Conservation (phyloP, 2,888 invertebrate genomes). For the Phyto melanocephala region DNA sequence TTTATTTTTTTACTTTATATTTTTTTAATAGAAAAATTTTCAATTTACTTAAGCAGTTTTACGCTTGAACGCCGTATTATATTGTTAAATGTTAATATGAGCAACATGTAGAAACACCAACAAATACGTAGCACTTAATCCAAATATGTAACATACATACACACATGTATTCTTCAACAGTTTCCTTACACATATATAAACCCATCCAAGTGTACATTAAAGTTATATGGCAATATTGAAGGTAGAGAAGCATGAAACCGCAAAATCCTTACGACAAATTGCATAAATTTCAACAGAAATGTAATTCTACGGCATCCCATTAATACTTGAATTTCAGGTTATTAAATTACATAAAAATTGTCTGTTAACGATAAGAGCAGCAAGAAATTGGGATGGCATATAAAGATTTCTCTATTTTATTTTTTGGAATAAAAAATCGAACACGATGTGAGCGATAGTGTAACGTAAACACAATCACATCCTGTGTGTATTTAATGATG, state of each 20-base stretch:
- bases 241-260: constrained; percentile 28
- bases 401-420: no score
- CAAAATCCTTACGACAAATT: constrained; percentile 67
- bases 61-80: constrained; percentile 75
- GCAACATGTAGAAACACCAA: constrained; percentile 58
- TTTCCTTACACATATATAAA: background rate
- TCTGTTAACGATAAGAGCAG: no score
- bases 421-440: no score
- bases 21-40: constrained; percentile 57
- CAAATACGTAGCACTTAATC: constrained; percentile 65
- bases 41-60: constrained; percentile 77
- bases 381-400: no score
- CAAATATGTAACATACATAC: background rate
- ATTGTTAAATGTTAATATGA: constrained; percentile 75
- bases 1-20: background rate
- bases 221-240: background rate
- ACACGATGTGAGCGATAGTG: no score
- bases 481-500: no score
- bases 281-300: constrained; percentile 64
- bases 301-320: constrained; percentile 38
- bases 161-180: no score
- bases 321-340: constrained; percentile 6
- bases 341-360: background rate
- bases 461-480: no score
- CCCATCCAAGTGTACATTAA: background rate